These are phyloP conservation scores for Drosophila sordidula DNA, from an alignment of 2,888 invertebrate species.

Conservation along the genomic window DNA sequence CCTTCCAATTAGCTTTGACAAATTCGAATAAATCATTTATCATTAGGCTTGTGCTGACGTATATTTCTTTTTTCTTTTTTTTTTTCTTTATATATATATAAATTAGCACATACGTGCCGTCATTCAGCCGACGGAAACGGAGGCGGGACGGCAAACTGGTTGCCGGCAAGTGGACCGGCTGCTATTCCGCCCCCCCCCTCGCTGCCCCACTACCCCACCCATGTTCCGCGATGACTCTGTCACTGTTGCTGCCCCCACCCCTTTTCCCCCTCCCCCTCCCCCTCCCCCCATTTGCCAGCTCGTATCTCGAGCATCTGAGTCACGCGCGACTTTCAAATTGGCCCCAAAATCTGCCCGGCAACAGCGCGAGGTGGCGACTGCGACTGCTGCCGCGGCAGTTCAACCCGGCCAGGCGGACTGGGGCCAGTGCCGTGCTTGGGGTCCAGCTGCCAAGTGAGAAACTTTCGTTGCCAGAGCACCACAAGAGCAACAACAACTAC, in stretches of 20 bases:
- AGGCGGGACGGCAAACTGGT: constrained; percentile 55
- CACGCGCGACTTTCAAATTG: constrained; percentile 74
- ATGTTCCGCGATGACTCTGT: no score
- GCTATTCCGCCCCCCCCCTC: background rate
- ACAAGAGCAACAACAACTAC: constrained; percentile 6
- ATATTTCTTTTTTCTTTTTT: constrained; percentile 10
- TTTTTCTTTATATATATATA: constrained; percentile 23
- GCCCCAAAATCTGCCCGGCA: constrained; percentile 67
- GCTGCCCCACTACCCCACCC: no score
- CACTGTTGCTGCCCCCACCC: background rate
- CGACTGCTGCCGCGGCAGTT: constrained; percentile 13
- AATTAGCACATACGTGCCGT: constrained; percentile 64
- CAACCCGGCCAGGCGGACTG: constrained; percentile 32
- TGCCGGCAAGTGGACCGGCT: constrained; percentile 60
- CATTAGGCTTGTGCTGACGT: constrained; percentile 56
- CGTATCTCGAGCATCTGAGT: constrained; percentile 52
- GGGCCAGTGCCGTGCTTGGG: constrained; percentile 23
- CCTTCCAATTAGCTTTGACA: constrained; percentile 63
- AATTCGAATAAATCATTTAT: constrained; percentile 70
- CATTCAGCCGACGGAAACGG: constrained; percentile 18
- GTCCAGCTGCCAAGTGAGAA: constrained; percentile 31
- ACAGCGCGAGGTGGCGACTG: constrained; percentile 44
- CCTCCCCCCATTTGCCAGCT: constrained; percentile 11
- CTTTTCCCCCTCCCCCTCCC: no score
- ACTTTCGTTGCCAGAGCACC: constrained; percentile 53